phyloP scores from a whole-genome alignment of 2,113 vertebrate species.

The Porphyrio hochstetteri region DNA sequence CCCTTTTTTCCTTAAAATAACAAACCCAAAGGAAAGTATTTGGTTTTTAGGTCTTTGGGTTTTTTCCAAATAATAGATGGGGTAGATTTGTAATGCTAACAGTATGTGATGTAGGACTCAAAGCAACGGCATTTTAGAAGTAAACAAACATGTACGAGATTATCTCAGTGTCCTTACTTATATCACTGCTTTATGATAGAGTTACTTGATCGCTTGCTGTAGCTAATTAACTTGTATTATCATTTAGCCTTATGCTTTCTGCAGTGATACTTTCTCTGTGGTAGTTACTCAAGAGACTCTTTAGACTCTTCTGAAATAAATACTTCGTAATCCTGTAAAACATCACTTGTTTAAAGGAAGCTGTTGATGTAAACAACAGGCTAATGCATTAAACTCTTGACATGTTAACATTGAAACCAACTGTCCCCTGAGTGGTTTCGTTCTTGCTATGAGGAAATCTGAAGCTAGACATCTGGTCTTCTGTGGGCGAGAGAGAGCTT shows the following conservation, averaged over 20 bases:
- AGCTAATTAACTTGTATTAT: conserved; percentile 1
- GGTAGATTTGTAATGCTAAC: background rate
- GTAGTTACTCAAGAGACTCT: background rate
- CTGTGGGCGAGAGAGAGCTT: conserved; percentile 3
- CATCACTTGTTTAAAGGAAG: conserved; percentile 42
- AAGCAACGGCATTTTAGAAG: background rate
- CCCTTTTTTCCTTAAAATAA: conserved; percentile 42
- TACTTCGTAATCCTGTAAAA: conserved; percentile 21
- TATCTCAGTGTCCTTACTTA: background rate
- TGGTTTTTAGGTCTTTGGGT: background rate
- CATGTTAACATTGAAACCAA: conserved; percentile 43
- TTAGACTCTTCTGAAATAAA: conserved; percentile 36
- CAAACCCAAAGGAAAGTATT: conserved; percentile 12
- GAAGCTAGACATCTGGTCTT: conserved; percentile 38
- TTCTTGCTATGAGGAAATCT: background rate
- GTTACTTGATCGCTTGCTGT: background rate
- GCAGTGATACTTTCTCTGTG: background rate
- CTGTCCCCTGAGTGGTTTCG: conserved; percentile 9
- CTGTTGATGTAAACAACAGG: conserved; percentile 50
- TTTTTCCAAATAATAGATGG: background rate
- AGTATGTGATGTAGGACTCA: background rate
- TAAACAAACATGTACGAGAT: conserved; percentile 9
- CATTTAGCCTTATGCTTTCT: background rate
- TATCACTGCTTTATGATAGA: background rate
- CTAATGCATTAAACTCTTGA: conserved; percentile 41